Evolutionary conservation across 2,113 vertebrate genomes (phyloP).

Genomic region (Leptodactylus fuscus): DNA sequence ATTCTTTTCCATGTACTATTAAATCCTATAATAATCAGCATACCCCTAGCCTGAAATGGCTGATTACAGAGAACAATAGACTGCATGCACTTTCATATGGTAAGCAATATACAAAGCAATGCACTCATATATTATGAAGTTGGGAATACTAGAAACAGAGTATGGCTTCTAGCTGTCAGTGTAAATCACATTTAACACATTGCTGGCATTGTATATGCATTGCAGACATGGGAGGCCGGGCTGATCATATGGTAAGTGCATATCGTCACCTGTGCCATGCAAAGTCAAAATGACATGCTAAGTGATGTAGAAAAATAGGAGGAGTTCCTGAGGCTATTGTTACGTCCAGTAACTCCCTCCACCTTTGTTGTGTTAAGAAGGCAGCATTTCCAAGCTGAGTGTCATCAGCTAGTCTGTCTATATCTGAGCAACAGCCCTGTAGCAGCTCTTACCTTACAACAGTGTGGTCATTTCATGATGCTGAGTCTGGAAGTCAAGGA

Average conservation of each 20-base stretch:
- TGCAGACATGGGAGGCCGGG: neutral
- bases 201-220: neutral
- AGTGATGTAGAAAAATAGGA: no score
- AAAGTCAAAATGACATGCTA: neutral
- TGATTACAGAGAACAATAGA: neutral
- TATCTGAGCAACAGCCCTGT: neutral
- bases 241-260: neutral
- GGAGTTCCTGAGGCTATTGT: no score
- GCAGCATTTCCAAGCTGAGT: neutral
- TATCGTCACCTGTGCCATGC: neutral
- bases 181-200: neutral
- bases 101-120: neutral
- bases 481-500: neutral
- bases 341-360: no score
- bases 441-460: slow-evolving; percentile 11
- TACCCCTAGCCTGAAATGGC: neutral
- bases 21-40: neutral
- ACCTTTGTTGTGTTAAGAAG: no score
- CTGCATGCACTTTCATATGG: neutral
- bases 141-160: neutral
- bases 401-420: neutral
- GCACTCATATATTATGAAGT: neutral
- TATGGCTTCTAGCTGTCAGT: neutral
- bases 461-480: neutral
- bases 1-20: neutral